phyloP scores from a whole-genome alignment of 2,113 vertebrate species.

The Coracopsis vasa region DNA sequence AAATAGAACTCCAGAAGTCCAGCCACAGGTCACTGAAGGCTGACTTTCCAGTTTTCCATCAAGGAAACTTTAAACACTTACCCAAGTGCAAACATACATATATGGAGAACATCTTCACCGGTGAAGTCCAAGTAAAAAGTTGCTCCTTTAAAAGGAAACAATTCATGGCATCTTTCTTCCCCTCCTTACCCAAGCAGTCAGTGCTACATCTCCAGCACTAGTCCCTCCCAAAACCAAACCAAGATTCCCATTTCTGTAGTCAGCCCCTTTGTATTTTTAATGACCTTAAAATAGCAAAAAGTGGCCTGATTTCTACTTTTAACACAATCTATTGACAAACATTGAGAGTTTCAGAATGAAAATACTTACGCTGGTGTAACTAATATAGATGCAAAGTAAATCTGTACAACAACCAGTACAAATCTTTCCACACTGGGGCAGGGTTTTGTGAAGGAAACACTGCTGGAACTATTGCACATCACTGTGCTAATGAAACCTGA shows the following conservation, averaged over 20 bases:
- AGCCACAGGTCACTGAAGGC: background rate
- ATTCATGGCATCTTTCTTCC: background rate
- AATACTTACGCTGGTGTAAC: background rate
- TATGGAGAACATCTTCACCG: slow-evolving; percentile 85
- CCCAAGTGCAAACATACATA: slow-evolving; percentile 94
- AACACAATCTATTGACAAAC: background rate
- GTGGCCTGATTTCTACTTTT: background rate
- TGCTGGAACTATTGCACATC: background rate
- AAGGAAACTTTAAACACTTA: slow-evolving; percentile 71
- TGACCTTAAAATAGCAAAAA: background rate
- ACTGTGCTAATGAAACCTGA: background rate
- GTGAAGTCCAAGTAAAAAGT: slow-evolving; percentile 92
- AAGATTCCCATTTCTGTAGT: background rate
- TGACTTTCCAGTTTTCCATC: background rate
- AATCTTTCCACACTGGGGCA: background rate
- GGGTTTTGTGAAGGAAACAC: background rate
- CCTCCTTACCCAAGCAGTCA: background rate
- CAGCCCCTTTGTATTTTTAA: background rate
- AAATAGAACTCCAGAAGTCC: background rate
- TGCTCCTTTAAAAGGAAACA: slow-evolving; percentile 76
- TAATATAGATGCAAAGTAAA: background rate
- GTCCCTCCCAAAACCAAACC: background rate
- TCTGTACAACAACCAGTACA: background rate
- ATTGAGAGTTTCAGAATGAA: background rate
- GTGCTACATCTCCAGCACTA: background rate